Conservation (phyloP, 2,113 vertebrate species). For the Rhynchomys soricoides region DNA sequence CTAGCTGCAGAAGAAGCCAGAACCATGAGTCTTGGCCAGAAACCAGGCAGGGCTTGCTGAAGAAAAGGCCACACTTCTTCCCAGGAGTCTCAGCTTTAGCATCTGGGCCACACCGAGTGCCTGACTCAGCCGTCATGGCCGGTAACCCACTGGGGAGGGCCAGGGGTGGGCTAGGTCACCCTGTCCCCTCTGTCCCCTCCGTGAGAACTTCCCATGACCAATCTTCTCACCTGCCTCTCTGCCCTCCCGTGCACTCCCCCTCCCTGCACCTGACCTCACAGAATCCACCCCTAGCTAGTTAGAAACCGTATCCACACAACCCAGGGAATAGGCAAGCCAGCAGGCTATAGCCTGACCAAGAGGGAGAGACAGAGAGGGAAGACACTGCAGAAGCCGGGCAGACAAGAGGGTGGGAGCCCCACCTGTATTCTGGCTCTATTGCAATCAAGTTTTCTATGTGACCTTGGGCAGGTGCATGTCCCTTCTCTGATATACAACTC, state of each 20-base stretch:
- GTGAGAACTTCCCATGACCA: conserved; percentile 82
- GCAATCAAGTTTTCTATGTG: background rate
- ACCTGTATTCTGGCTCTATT: background rate
- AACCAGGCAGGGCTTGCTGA: background rate
- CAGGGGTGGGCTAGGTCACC: conserved; percentile 66
- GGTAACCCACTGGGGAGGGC: background rate
- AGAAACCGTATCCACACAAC: conserved; percentile 6
- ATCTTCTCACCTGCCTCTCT: conserved; percentile 87
- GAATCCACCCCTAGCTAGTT: background rate
- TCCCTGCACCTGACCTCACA: background rate
- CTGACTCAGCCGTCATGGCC: conserved; percentile 72
- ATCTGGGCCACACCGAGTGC: conserved; percentile 86
- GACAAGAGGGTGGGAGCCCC: background rate
- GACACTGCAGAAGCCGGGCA: background rate
- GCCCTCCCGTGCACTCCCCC: rapidly evolving
- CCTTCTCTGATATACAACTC: background rate
- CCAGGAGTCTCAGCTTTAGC: background rate
- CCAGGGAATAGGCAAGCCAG: background rate
- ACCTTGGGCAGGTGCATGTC: background rate
- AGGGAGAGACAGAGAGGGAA: background rate
- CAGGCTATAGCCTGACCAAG: background rate
- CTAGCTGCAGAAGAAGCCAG: background rate
- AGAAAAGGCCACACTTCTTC: conserved; percentile 31
- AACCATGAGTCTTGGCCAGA: background rate
- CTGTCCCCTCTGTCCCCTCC: conserved; percentile 57